Conservation (phyloP, 2,888 invertebrate genomes). For the Apamea anceps region DNA sequence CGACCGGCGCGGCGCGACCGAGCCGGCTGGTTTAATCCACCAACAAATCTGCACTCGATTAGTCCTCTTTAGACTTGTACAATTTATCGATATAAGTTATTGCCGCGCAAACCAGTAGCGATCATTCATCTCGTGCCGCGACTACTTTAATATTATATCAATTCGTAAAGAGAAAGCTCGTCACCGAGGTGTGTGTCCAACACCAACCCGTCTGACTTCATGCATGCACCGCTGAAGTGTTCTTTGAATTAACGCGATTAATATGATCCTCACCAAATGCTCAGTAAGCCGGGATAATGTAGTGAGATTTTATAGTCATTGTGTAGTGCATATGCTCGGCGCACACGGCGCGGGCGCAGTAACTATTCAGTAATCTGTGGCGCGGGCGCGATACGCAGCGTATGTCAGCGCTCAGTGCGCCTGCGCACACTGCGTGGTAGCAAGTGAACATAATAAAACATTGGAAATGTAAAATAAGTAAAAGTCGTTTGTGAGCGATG, state of each 20-base stretch:
- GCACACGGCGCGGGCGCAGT: not conserved
- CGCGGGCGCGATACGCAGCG: not conserved
- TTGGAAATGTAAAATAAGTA: conserved; percentile 60
- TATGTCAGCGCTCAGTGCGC: conserved; percentile 23
- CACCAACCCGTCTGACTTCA: not conserved
- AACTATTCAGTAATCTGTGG: too few species aligned
- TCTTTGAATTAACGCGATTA: conserved; percentile 41
- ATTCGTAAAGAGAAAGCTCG: conserved; percentile 26
- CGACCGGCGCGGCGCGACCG: not conserved
- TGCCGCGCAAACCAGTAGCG: conserved; percentile 53
- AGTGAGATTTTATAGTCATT: too few species aligned
- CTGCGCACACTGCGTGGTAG: not conserved
- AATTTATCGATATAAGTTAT: conserved; percentile 65
- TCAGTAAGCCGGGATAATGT: too few species aligned
- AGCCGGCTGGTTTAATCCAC: conserved; percentile 41
- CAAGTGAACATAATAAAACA: conserved; percentile 68
- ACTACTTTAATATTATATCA: conserved; percentile 30
- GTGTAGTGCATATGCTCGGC: conserved; percentile 11
- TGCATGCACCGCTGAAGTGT: conserved; percentile 11
- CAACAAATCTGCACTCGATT: conserved; percentile 65
- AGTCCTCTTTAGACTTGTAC: conserved; percentile 53
- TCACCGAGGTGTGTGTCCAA: not conserved
- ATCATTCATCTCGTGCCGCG: conserved; percentile 39
- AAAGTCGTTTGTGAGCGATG: conserved; percentile 75
- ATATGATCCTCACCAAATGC: conserved; percentile 42